phyloP scores from a whole-genome alignment of 92 coral and sea anemone genomes.

The Actinernus sp. region DNA sequence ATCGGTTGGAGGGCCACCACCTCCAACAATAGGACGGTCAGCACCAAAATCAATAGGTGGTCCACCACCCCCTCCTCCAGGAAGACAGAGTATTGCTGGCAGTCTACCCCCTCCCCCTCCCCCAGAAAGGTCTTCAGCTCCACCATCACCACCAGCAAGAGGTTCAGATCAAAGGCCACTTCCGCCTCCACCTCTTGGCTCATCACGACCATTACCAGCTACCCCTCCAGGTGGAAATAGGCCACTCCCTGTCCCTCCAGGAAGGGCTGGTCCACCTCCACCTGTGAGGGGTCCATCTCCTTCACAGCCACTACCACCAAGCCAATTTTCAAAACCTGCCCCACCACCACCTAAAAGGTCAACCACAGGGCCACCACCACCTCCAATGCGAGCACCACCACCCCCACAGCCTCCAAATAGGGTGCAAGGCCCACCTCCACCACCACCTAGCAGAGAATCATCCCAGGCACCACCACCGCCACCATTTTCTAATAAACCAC shows the following conservation, averaged over 20 bases:
- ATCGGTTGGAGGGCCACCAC: neutral
- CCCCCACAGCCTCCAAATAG: constrained; percentile 55
- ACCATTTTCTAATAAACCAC: too few relatives aligned
- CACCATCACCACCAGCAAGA: constrained; percentile 88
- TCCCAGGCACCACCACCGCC: constrained; percentile 48
- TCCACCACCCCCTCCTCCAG: constrained; percentile 69
- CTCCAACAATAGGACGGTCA: constrained; percentile 6
- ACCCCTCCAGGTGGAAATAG: constrained; percentile 90
- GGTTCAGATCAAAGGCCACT: constrained; percentile 62
- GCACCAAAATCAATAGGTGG: constrained; percentile 15
- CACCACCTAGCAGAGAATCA: constrained; percentile 52
- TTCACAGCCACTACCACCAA: constrained; percentile 45
- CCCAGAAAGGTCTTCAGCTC: constrained; percentile 55
- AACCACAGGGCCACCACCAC: constrained; percentile 43
- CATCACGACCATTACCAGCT: constrained; percentile 85
- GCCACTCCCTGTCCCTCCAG: constrained; percentile 81
- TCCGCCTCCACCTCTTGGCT: constrained; percentile 76
- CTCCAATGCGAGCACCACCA: constrained; percentile 51
- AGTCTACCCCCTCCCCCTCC: constrained; percentile 67
- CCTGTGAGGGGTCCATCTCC: constrained; percentile 45
- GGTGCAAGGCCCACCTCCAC: constrained; percentile 84
- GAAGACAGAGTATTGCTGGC: constrained; percentile 5
- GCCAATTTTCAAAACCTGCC: constrained; percentile 1
- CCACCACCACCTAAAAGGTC: constrained; percentile 47
- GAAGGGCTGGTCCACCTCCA: constrained; percentile 62